Base-by-base conservation (phyloP, 2,797 vertebrate species). In the Craterocephalus amniculus region DNA sequence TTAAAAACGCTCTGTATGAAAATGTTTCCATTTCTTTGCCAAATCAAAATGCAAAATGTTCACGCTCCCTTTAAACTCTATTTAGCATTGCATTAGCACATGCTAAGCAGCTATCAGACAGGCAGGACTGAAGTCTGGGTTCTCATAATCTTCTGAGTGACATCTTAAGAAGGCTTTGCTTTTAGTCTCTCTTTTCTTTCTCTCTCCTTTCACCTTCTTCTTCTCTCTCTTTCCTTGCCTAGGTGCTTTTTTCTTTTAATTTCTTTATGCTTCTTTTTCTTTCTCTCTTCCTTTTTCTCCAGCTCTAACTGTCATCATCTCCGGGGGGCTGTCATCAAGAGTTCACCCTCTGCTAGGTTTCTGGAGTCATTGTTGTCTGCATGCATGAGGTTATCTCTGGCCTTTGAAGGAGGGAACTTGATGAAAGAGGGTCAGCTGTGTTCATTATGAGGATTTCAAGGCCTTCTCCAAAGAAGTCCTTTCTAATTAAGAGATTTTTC, bases 131-230 rank as follows among this genome's bases (percentile, higher is more conserved):
- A 71, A 81, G 67, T 78, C 60, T 79, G 74, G 75, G 77, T 81
- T 83, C 70, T 45, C 35, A 66, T 83, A 80, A 88, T 89, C 84
- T 86, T 58, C 83, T 70, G 83, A 85, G 62, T 83, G 87, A 85
- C 88, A 87, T 81, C 31, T 86, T 87, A 81, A 87, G 81, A 80
- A 79, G 86, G 79, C 74, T 83, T 81, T 84, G 63, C 80, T 74
- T 79, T 65, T 61, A 62, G 35, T 68, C 61, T 60, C 22, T 29
- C 52, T 72, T 32, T 54, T 68, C 57, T 60, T 26, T 29, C 52
- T n/a, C 35, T 54, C 45, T 70, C 58, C 32, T 16, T 38, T 49
- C 26, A 32, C 22, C 16, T 16, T 31, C 38, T 48, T 56, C 43
- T 20, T 65, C 20, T 45, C 45, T 22, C 45, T 48, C 18, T n/a